Percentiles rank a stretch among this genome's conserved stretches.
Conservation (phyloP, 2,113 vertebrate genomes). For the Microtus oregoni region DNA sequence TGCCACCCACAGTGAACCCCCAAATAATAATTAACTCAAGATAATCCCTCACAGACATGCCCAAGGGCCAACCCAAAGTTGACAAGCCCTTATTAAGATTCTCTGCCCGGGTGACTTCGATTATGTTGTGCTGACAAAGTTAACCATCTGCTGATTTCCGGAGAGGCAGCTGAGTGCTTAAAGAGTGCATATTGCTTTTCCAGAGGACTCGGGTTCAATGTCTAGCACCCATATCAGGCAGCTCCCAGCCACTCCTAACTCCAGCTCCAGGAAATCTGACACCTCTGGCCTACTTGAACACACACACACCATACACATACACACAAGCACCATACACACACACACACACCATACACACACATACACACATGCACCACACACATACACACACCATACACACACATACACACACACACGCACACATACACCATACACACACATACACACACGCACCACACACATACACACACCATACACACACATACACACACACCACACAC, state of each 20-base stretch:
- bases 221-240: not conserved
- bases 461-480: not conserved
- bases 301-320: not conserved
- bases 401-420: no score
- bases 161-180: not conserved
- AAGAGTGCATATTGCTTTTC: not conserved
- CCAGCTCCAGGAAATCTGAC: not conserved
- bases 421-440: not conserved
- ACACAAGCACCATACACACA: no score
- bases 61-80: not conserved
- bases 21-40: not conserved
- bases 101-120: not conserved
- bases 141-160: not conserved
- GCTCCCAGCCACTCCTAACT: not conserved
- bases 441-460: not conserved
- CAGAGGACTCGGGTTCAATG: not conserved
- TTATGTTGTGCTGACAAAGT: not conserved
- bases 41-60: not conserved
- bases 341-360: not conserved
- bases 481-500: not conserved
- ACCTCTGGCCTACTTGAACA: not conserved
- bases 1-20: not conserved
- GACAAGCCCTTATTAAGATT: not conserved
- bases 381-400: not conserved
- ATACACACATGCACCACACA: not conserved